A percentile compares a stretch with the other conserved stretches of the same genome.
Conservation (phyloP, 2,888 invertebrate species). For the Mantis religiosa region DNA sequence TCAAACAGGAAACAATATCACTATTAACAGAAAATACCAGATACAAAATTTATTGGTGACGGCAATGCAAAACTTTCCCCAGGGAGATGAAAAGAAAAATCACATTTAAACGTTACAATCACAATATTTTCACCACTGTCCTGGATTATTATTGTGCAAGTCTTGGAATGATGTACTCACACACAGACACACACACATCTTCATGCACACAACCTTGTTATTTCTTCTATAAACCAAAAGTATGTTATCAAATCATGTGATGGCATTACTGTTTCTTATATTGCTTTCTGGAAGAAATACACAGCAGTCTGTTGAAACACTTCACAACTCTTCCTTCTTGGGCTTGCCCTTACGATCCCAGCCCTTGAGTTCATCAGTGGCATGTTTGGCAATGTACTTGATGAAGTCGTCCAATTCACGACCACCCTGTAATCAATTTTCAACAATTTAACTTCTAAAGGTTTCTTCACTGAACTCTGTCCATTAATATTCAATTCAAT, state of each 20-base stretch:
- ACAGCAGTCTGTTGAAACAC: not conserved
- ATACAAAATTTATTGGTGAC: not conserved
- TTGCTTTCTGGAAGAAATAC: slow-evolving; percentile 14
- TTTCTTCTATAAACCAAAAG: slow-evolving; percentile 7
- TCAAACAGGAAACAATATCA: not conserved
- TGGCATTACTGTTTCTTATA: slow-evolving; percentile 5
- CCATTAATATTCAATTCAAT: no score
- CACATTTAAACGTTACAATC: not conserved
- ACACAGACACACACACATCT: not conserved
- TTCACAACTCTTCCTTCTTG: slow-evolving; percentile 59
- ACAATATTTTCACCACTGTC: not conserved
- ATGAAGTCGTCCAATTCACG: slow-evolving; percentile 91
- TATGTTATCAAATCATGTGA: not conserved
- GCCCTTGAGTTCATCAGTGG: slow-evolving; percentile 81
- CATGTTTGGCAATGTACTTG: slow-evolving; percentile 88
- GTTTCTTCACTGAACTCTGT: no score
- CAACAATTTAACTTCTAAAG: no score
- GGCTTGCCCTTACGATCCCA: slow-evolving; percentile 81
- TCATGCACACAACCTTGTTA: not conserved
- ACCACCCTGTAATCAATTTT: slow-evolving; percentile 64
- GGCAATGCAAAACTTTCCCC: not conserved
- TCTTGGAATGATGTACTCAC: not conserved
- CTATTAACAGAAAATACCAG: not conserved
- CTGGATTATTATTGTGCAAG: not conserved
- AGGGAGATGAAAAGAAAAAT: not conserved